phyloP scores from a whole-genome alignment of 1,140 invertebrate genomes.

The Zaprionus kolodkinae region DNA sequence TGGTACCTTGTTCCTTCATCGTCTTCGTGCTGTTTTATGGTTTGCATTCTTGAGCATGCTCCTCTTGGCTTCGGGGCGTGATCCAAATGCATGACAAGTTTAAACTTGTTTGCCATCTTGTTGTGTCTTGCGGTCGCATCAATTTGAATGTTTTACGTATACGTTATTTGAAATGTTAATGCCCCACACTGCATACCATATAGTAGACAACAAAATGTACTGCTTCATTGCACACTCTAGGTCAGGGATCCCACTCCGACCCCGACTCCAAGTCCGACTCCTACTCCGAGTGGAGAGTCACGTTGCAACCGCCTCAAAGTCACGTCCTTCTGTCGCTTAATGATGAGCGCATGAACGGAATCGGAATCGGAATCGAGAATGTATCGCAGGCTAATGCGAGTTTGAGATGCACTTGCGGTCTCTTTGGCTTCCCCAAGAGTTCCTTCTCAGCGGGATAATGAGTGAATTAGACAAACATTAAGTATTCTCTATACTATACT shows the following conservation, averaged over 20 bases:
- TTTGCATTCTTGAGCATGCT: constrained; percentile 22
- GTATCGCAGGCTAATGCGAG: constrained; percentile 52
- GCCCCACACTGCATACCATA: constrained; percentile 5
- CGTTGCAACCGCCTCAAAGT: constrained; percentile 40
- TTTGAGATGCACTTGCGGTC: constrained; percentile 50
- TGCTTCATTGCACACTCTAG: constrained; percentile 47
- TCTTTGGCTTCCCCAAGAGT: not conserved
- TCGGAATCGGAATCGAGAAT: constrained; percentile 39
- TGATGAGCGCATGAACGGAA: constrained; percentile 18
- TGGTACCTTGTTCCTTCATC: not conserved
- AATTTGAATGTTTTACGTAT: constrained; percentile 61
- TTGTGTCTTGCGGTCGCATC: constrained; percentile 47
- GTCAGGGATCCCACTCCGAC: not conserved
- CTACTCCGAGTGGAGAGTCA: constrained; percentile 6
- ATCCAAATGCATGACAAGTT: constrained; percentile 61
- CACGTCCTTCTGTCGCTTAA: constrained; percentile 32
- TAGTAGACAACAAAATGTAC: constrained; percentile 47
- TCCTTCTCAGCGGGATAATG: not conserved
- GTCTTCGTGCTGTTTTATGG: constrained; percentile 23
- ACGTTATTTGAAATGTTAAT: constrained; percentile 68
- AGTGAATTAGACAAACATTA: not conserved
- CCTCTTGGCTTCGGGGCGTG: constrained; percentile 34
- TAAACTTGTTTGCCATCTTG: constrained; percentile 35
- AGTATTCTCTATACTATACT: not conserved
- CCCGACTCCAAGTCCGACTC: not conserved